phyloP scores from a whole-genome alignment of 1,140 invertebrate species.

The Phthorimaea operculella region DNA sequence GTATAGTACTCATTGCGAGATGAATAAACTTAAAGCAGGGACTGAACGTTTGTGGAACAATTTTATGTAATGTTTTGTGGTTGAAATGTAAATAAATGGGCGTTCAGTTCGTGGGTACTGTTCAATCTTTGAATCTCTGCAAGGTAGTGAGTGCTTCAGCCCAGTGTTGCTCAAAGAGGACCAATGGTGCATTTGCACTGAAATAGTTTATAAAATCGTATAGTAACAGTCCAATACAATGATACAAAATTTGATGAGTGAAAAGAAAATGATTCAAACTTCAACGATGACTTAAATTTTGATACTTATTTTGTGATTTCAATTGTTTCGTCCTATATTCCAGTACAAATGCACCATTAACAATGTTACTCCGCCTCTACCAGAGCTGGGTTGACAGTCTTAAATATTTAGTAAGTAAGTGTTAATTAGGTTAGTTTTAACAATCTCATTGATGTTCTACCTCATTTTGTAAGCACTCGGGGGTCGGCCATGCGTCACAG shows the following conservation, averaged over 20 bases:
- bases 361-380: constrained; percentile 11
- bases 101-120: constrained; percentile 15
- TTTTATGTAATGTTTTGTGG: constrained; percentile 8
- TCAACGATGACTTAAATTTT: too few relatives aligned
- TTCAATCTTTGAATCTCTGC: constrained; percentile 51
- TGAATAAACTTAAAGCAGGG: constrained; percentile 8
- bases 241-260: too few relatives aligned
- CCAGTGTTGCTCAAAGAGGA: constrained; percentile 24
- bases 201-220: too few relatives aligned
- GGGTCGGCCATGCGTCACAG: constrained; percentile 43
- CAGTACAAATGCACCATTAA: constrained; percentile 7
- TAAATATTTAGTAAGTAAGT: constrained; percentile 56
- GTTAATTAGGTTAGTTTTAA: constrained; percentile 61
- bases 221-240: too few relatives aligned
- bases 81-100: constrained; percentile 8
- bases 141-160: constrained; percentile 51
- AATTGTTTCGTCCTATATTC: too few relatives aligned
- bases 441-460: constrained; percentile 62
- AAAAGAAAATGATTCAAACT: too few relatives aligned
- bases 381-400: constrained; percentile 38
- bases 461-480: constrained; percentile 46
- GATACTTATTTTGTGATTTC: too few relatives aligned
- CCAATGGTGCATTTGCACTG: too few relatives aligned
- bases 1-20: constrained; percentile 14
- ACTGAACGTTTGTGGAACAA: constrained; percentile 33